phyloP scores from a whole-genome alignment of 2,888 invertebrate genomes.

The Parapristionchus giblindavisi region DNA sequence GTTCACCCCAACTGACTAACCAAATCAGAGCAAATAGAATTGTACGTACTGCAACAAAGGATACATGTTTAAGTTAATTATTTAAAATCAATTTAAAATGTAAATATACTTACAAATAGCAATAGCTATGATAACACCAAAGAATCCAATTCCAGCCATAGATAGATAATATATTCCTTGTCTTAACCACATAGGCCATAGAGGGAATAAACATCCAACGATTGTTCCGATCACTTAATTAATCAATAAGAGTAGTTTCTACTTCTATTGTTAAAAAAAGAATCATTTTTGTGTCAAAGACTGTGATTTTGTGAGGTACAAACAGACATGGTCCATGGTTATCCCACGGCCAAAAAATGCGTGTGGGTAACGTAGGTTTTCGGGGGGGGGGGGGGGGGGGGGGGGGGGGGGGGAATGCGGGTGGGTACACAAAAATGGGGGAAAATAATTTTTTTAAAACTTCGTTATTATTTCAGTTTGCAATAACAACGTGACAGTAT shows the following conservation, averaged over 20 bases:
- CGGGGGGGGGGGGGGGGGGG: too few species aligned
- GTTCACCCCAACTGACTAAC: conserved; percentile 85
- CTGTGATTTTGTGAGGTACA: too few species aligned
- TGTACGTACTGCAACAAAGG: conserved; percentile 77
- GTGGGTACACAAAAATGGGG: too few species aligned
- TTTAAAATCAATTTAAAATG: conserved; percentile 12
- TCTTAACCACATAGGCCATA: conserved; percentile 87
- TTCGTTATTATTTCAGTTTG: too few species aligned
- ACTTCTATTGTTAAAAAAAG: not conserved
- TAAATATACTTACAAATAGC: conserved; percentile 76
- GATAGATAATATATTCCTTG: conserved; percentile 96
- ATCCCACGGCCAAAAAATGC: too few species aligned
- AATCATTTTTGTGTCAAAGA: too few species aligned
- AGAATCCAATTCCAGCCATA: conserved; percentile 90
- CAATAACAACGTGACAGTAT: too few species aligned
- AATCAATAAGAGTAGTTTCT: too few species aligned
- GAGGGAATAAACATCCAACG: conserved; percentile 94
- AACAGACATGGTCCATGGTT: too few species aligned
- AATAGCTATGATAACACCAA: conserved; percentile 89
- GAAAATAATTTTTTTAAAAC: too few species aligned
- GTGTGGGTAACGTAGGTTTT: too few species aligned
- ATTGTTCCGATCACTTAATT: conserved; percentile 87
- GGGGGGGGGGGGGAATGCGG: too few species aligned
- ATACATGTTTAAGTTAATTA: not conserved
- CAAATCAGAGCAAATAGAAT: conserved; percentile 91